Conservation (phyloP, 2,113 vertebrate species). For the Callorhinus ursinus region DNA sequence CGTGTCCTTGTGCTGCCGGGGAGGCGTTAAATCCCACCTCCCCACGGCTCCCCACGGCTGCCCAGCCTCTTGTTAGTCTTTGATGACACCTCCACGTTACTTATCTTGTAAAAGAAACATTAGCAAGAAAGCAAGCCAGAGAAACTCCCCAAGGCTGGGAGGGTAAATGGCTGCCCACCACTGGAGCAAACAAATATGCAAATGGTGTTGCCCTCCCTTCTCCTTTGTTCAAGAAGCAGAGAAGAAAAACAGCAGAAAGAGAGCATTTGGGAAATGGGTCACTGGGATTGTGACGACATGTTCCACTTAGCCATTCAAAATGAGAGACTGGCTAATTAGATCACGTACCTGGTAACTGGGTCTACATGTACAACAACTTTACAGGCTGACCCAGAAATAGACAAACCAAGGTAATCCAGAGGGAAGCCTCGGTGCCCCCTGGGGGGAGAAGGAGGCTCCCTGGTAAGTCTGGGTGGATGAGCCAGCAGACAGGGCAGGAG, state of each 20-base stretch:
- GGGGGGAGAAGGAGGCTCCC: neutral
- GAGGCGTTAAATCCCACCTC: neutral
- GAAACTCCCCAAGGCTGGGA: neutral
- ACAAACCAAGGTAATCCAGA: neutral
- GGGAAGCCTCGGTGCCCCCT: neutral
- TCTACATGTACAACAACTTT: neutral
- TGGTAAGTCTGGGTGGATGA: neutral
- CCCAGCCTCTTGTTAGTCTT: neutral
- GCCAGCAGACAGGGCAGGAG: neutral
- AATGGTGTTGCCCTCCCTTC: neutral
- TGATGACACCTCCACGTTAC: neutral
- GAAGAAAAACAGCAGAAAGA: neutral
- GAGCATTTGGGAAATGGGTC: constrained; percentile 16
- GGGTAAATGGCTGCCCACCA: neutral
- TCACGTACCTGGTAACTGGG: neutral
- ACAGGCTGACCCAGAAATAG: neutral
- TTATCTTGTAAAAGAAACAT: neutral
- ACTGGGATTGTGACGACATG: neutral
- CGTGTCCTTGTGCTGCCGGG: neutral
- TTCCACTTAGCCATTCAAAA: neutral
- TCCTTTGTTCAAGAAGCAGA: neutral
- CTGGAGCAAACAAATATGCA: neutral
- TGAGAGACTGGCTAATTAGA: constrained; percentile 16
- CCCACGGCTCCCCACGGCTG: neutral
- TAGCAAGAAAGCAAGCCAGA: neutral